Base-by-base conservation (phyloP, 2,797 vertebrate genomes). In the Alca torda region DNA sequence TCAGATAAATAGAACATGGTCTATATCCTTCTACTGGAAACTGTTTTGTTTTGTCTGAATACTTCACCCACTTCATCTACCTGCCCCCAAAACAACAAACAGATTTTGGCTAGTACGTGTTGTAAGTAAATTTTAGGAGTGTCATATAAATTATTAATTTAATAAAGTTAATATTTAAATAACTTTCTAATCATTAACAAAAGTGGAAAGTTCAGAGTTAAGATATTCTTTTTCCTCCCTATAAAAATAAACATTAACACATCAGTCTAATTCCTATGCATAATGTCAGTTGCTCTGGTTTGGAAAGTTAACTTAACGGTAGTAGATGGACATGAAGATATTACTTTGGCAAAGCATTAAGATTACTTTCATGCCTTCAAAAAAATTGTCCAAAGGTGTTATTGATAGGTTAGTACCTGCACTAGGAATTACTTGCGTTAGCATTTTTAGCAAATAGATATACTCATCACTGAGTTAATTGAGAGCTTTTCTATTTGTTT, bases 171-270 rank as follows among this genome's bases (percentile, higher is more conserved):
- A 97, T 95, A 73, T 87, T 95, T 93, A 92, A 85, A 45, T 69
- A 75, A 81, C 13, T n/a, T 93, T 77, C 90, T 74, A 97, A 96
- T 87, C 68, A 86, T 96, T 95, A 93, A 91, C 89, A 84, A 39
- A 96, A 68, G 88, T 76, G 45, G 83, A 96, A 91, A 93, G 93
- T 96, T 97, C 96, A 92, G 88, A 90, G 53, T 91, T 90, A 88
- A 94, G 57, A 39, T 84, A 79, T 53, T 90, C 37, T 87, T 95
- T 70, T 92, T 91, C 54, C 68, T 95, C 23, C 33, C 20, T 26
- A 51, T 80, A 59, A 94, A 95, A 96, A 91, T 65, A 91, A 96
- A 94, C 79, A 87, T 93, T 94, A 95, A 85, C 87, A 78, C 82
- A 78, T 89, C 69, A 39, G 23, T 65, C 35, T 83, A 63, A 96